A percentile compares a stretch with the other conserved stretches of the same genome.
Evolutionary conservation across 1,140 invertebrate genomes (phyloP).

Genomic region (Latrodectus geometricus): DNA sequence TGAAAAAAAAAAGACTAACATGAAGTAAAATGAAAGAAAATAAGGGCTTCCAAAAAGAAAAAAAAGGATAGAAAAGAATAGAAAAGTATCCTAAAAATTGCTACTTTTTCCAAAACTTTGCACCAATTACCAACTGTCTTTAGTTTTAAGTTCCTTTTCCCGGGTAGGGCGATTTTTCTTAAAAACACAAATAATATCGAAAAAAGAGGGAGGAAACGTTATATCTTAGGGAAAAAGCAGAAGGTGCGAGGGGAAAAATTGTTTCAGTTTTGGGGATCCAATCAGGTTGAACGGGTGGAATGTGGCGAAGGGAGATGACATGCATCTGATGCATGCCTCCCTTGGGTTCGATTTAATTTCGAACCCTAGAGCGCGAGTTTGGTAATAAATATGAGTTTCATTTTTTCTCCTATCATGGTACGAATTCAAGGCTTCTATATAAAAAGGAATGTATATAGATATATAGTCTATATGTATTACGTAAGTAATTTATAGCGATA

Average conservation of each 20-base stretch:
- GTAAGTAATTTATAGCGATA: slow-evolving; percentile 53
- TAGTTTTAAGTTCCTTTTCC: slow-evolving; percentile 14
- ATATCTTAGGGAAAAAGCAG: slow-evolving; percentile 7
- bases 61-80: not conserved
- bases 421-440: slow-evolving; percentile 7
- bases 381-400: slow-evolving; percentile 61
- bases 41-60: not conserved
- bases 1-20: not conserved
- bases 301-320: slow-evolving; percentile 46
- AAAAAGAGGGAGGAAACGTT: slow-evolving; percentile 3
- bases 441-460: slow-evolving; percentile 40
- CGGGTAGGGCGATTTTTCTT: slow-evolving; percentile 27
- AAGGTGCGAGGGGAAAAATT: slow-evolving; percentile 37
- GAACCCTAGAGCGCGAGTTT: slow-evolving; percentile 40
- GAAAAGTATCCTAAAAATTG: not conserved
- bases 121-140: slow-evolving; percentile 49
- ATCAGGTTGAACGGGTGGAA: slow-evolving; percentile 54
- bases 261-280: slow-evolving; percentile 55
- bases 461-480: slow-evolving; percentile 54
- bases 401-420: slow-evolving; percentile 50
- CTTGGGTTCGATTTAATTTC: slow-evolving; percentile 59
- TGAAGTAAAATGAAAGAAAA: too few relatives aligned
- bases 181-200: slow-evolving; percentile 40
- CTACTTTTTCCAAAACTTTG: slow-evolving; percentile 42
- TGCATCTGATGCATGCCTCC: slow-evolving; percentile 54